These are phyloP conservation scores for Eilema sororculum DNA, from an alignment of 2,888 invertebrate species.

Conservation along the genomic window DNA sequence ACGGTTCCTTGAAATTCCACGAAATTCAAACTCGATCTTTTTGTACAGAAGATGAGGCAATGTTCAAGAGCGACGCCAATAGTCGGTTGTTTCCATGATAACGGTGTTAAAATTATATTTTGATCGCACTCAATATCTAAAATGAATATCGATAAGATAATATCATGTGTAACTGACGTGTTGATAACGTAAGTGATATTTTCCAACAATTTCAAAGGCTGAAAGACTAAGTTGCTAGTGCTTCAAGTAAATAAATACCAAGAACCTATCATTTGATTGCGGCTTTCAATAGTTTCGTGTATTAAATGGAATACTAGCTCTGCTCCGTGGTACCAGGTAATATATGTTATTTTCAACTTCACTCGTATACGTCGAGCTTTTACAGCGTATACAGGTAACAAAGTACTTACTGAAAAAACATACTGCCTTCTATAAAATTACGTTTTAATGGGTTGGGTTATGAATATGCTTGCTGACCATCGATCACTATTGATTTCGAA, in stretches of 20 bases:
- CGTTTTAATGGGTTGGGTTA: too few species aligned
- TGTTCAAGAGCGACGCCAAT: too few species aligned
- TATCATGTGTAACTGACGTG: conserved; percentile 7
- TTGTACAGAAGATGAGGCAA: neutral
- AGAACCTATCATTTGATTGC: neutral
- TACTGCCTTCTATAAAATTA: too few species aligned
- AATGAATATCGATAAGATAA: conserved; percentile 7
- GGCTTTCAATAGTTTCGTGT: neutral
- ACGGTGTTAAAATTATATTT: conserved; percentile 12
- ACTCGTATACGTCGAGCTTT: neutral
- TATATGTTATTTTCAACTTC: too few species aligned
- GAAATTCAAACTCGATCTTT: too few species aligned
- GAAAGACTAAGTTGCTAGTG: neutral
- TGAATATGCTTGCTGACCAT: too few species aligned
- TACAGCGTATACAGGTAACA: neutral
- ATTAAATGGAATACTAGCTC: neutral
- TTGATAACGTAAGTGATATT: conserved; percentile 4
- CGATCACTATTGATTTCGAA: too few species aligned
- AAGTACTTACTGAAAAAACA: too few species aligned
- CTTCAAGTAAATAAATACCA: neutral
- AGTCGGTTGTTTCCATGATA: conserved; percentile 12
- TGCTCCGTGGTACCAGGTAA: neutral
- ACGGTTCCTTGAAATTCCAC: too few species aligned
- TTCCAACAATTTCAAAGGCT: neutral
- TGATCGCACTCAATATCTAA: conserved; percentile 11